Base-by-base conservation (phyloP, 2,888 invertebrate species). In the Phengaris alcon region DNA sequence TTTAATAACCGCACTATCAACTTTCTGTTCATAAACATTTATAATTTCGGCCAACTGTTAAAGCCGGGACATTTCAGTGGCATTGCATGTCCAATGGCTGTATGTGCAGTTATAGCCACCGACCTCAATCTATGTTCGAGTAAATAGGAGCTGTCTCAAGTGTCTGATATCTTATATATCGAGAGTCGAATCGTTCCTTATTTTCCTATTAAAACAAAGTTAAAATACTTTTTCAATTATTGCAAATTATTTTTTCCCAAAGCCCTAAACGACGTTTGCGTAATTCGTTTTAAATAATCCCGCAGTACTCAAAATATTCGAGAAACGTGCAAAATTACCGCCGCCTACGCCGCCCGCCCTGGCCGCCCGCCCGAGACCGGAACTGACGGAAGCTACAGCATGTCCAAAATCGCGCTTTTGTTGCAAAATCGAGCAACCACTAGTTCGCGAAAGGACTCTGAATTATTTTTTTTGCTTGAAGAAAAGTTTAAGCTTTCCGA, bases 331-430 rank as follows among this genome's bases (percentile, higher is more conserved):
- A 64, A 64, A 64, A 64, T 64, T 64, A 44, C 64, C 2, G 3
- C 64, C 64, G 13, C 64, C 64, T 64, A 44, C 64, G 64, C 64
- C 64, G 35, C 64, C 64, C 64, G 55, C 64, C 64, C 64, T 64
- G 13, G 35, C 35, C 35, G 64, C 35, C 64, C 35, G 64, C 64
- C 35, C 35, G 64, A 64, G 22, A 64, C 64, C 64, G 64, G 64
- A 64, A 64, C 64, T 35, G 64, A 64, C 64, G 35, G 12, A 64
- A 64, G 64, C 64, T 44, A 22, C 64, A 64, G 64, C 64, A 64
- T 64, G 64, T 64, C 44, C 64, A 6, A 64, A 64, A 64, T 64
- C 64, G 13, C 64, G 64, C 64, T 64, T 64, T 64, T 64, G 64
- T 64, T 12, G 64, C 64, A 44, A 12, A 64, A 12, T 35, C n/a